A percentile compares a stretch with the other conserved stretches of the same genome.
phyloP scores from a whole-genome alignment of 2,888 invertebrate genomes.

The Rhagophthalmus giganteus region DNA sequence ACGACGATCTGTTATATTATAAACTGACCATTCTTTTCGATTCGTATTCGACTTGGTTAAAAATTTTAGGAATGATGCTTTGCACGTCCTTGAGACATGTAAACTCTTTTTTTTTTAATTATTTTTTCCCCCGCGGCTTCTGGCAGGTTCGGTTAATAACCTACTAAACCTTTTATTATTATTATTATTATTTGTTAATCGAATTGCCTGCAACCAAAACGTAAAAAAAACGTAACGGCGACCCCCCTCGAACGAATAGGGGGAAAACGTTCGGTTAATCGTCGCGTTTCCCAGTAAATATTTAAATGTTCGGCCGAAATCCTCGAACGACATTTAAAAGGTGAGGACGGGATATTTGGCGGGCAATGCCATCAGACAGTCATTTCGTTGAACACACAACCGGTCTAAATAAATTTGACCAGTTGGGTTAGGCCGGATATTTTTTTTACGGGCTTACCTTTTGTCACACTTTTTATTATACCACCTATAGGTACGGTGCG shows the following conservation, averaged over 20 bases:
- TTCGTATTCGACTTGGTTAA: constrained; percentile 10
- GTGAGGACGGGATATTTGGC: constrained; percentile 38
- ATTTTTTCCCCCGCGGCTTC: constrained; percentile 14
- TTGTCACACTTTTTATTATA: constrained; percentile 4
- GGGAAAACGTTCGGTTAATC: background rate
- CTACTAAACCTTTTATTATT: constrained; percentile 5
- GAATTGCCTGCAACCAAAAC: too few relatives aligned
- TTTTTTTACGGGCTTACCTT: constrained; percentile 25
- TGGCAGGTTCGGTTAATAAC: constrained; percentile 16
- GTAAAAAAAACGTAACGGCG: too few relatives aligned
- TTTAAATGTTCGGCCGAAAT: constrained; percentile 31
- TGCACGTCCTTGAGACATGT: constrained; percentile 24
- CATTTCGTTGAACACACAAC: constrained; percentile 35
- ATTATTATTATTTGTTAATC: too few relatives aligned
- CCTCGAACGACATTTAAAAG: too few relatives aligned
- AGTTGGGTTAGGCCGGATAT: constrained; percentile 35
- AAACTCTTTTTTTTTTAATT: constrained; percentile 21
- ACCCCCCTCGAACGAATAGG: constrained; percentile 4
- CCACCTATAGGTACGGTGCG: constrained; percentile 1
- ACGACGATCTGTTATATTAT: constrained; percentile 10
- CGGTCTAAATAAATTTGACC: constrained; percentile 37
- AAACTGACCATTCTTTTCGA: constrained; percentile 11
- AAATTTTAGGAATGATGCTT: constrained; percentile 22
- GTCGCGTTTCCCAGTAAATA: too few relatives aligned
- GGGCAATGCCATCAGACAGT: constrained; percentile 37